Base-by-base conservation (phyloP, 2,797 vertebrate genomes). In the Onychomys torridus region DNA sequence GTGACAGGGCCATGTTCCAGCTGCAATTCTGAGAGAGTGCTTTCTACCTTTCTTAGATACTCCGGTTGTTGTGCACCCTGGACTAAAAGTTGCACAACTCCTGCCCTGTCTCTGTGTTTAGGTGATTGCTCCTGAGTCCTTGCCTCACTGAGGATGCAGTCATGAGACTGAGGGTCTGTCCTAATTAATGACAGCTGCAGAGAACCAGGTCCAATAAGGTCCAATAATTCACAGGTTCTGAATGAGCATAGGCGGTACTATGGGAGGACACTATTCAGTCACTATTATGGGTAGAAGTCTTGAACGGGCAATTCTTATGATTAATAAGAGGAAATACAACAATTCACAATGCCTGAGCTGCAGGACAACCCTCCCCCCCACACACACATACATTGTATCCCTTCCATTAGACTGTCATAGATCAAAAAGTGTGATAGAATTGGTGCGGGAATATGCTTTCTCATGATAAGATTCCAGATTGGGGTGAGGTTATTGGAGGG, bases 1-100 rank as follows among this genome's bases (percentile, higher is more conserved):
- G n/a, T 29, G 7, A 23, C 34, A 10, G 40, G 29, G 69, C 55
- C 2, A 0, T 7, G 14, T 32, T 19, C 27, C 10, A 27, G 37
- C 12, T 19, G 27, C 3, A 46, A 3, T 89, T 67, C 73, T 37
- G 1, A 69, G 40, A 14, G 21, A 75, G 59, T 23, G 8, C 21
- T 16, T 37, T 8, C 29, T 12, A 5, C 7, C 29, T 59, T 23
- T 19, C 29, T 19, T 6, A 77, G 19, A 10, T 9, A 25, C 40
- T 6, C 4, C 77, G 63, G 40, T 14, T 77, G 29, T 32, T 32
- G 37, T 61, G 5, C 5, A 25, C 52, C 61, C 63, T 78, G 40
- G 40, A 2, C 84, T 17, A 2, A 13, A 17, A 32, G 46, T 77
- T 46, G 4, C 4, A 8, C 2, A 0, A 2, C 17, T 6, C 90